These are phyloP conservation scores for Eutrigla gurnardus DNA, from an alignment of 2,797 vertebrate species.

Conservation along the genomic window DNA sequence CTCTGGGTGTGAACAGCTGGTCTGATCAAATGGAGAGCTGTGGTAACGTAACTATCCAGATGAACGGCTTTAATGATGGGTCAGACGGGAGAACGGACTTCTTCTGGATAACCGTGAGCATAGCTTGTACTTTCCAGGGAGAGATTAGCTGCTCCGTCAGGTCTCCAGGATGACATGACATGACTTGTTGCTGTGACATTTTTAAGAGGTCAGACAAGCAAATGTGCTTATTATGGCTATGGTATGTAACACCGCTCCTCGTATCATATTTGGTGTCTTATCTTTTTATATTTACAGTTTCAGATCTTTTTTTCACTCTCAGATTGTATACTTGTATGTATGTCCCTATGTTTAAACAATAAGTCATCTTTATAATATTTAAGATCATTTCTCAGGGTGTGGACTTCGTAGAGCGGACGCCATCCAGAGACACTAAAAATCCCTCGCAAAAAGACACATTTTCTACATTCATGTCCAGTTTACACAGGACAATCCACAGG, in stretches of 20 bases:
- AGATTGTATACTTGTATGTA: too few species aligned
- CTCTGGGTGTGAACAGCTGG: background rate
- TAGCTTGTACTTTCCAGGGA: background rate
- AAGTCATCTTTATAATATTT: too few species aligned
- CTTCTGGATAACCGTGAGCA: constrained; percentile 6
- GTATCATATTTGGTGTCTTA: too few species aligned
- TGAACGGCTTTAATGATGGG: background rate
- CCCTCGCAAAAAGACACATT: background rate
- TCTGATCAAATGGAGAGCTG: background rate
- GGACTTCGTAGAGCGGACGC: too few species aligned
- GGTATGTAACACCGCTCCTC: background rate
- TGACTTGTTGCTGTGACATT: constrained; percentile 10
- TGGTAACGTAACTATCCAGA: background rate
- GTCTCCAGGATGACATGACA: background rate
- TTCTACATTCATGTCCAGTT: background rate
- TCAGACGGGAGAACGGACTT: background rate
- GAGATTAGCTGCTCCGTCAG: constrained; percentile 13
- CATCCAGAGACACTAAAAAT: background rate
- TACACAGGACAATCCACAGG: constrained; percentile 1
- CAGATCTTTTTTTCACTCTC: too few species aligned
- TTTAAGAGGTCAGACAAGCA: background rate
- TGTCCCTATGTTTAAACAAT: too few species aligned
- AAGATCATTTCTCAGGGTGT: too few species aligned
- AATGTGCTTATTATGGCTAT: constrained; percentile 1
- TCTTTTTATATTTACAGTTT: too few species aligned